A percentile compares a stretch with the other conserved stretches of the same genome.
Evolutionary conservation across 2,888 invertebrate genomes (phyloP).

Genomic region (Pocota personata): DNA sequence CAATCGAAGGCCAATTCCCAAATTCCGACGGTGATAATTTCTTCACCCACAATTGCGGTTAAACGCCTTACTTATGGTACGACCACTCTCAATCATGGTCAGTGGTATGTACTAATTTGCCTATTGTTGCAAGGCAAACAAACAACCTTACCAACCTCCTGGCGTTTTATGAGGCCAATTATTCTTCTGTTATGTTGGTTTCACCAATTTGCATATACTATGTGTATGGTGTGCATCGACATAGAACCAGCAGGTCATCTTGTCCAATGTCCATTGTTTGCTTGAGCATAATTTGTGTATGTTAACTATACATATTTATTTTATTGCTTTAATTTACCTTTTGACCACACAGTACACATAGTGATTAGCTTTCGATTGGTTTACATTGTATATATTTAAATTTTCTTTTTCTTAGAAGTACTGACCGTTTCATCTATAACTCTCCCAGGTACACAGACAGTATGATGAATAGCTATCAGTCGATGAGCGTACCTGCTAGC

Average conservation of each 20-base stretch:
- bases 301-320: slow-evolving; percentile 40
- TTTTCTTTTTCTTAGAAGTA: slow-evolving; percentile 27
- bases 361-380: slow-evolving; percentile 63
- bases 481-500: slow-evolving; percentile 83
- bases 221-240: slow-evolving; percentile 31
- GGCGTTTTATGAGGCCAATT: slow-evolving; percentile 46
- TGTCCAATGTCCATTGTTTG: slow-evolving; percentile 57
- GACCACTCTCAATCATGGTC: slow-evolving; percentile 27
- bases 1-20: slow-evolving; percentile 32
- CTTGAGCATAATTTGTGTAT: slow-evolving; percentile 32
- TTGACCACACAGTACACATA: slow-evolving; percentile 42
- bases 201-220: slow-evolving; percentile 65
- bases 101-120: slow-evolving; percentile 35
- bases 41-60: slow-evolving; percentile 48
- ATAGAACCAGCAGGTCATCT: slow-evolving; percentile 61
- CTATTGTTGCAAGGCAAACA: slow-evolving; percentile 41
- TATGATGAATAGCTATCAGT: slow-evolving; percentile 83
- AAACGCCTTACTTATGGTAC: neutral
- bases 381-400: slow-evolving; percentile 14
- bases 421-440: slow-evolving; percentile 48
- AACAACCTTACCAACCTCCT: slow-evolving; percentile 42
- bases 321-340: slow-evolving; percentile 27
- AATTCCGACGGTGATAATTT: slow-evolving; percentile 23
- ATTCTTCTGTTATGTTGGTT: slow-evolving; percentile 40
- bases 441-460: slow-evolving; percentile 82